Percentiles rank a stretch among this genome's conserved stretches.
phyloP scores from a whole-genome alignment of 2,113 vertebrate genomes.

The Cheirogaleus medius region DNA sequence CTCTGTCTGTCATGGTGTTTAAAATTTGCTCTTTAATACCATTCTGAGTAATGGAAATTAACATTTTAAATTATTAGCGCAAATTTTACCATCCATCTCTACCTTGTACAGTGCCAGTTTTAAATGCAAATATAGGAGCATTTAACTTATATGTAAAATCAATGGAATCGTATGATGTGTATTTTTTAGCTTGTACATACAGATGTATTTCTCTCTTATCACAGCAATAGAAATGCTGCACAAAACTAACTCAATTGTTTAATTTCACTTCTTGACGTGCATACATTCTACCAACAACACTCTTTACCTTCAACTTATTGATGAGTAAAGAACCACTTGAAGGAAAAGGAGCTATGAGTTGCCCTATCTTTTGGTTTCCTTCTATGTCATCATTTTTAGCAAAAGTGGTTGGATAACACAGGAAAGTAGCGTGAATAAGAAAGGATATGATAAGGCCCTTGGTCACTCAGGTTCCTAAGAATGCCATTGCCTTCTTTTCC shows the following conservation, averaged over 20 bases:
- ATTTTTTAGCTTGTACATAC: not conserved
- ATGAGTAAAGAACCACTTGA: not conserved
- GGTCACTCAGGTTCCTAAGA: not conserved
- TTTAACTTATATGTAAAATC: not conserved
- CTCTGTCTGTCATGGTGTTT: not conserved
- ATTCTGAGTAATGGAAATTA: conserved; percentile 2
- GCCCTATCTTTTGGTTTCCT: not conserved
- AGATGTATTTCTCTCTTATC: not conserved
- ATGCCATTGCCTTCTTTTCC: not conserved
- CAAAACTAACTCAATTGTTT: not conserved
- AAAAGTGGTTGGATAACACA: not conserved
- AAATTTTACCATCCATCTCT: conserved; percentile 4
- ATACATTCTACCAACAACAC: not conserved
- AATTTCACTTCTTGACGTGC: not conserved
- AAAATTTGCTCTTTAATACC: not conserved
- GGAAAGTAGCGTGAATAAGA: not conserved
- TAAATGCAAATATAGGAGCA: not conserved
- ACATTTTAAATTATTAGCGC: conserved; percentile 11
- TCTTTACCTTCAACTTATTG: not conserved
- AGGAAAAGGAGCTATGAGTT: not conserved
- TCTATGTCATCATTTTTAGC: not conserved
- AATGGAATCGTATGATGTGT: not conserved
- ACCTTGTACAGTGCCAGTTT: not conserved
- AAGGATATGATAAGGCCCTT: not conserved
- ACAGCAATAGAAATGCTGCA: not conserved